A percentile compares a stretch with the other conserved stretches of the same genome.
phyloP scores from a whole-genome alignment of 2,797 vertebrate genomes.

The Pogoniulus pusillus region DNA sequence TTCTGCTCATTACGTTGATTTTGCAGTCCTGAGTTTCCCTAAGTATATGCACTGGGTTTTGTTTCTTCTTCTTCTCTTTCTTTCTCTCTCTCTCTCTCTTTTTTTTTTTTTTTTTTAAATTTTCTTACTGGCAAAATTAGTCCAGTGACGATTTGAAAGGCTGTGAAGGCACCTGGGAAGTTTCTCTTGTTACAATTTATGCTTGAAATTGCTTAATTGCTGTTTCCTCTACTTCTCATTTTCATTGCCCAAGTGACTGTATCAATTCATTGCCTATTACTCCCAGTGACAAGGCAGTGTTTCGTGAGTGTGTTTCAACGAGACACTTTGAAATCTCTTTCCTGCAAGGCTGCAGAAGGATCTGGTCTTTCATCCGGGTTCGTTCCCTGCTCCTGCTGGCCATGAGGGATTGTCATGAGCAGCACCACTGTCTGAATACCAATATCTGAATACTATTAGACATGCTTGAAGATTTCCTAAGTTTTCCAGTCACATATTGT shows the following conservation, averaged over 20 bases:
- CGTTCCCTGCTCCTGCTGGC: not conserved
- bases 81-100: rapidly evolving
- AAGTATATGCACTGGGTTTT: not conserved
- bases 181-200: conserved; percentile 56
- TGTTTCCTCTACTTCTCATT: conserved; percentile 61
- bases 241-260: conserved; percentile 60
- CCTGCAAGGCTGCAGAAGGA: not conserved
- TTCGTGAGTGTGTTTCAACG: conserved; percentile 16
- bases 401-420: not conserved
- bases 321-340: not conserved
- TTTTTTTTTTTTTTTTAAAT: not conserved
- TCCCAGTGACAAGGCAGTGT: conserved; percentile 44
- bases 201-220: conserved; percentile 68
- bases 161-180: conserved; percentile 45
- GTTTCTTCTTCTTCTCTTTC: not conserved
- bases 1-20: not conserved
- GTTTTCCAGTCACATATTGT: not conserved
- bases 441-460: not conserved
- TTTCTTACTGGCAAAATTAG: not conserved
- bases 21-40: not conserved
- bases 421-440: rapidly evolving
- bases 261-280: conserved; percentile 64
- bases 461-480: not conserved
- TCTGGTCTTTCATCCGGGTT: not conserved
- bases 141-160: conserved; percentile 49